Evolutionary conservation across 2,888 invertebrate genomes (phyloP).

Genomic region (Rotaria sp.): DNA sequence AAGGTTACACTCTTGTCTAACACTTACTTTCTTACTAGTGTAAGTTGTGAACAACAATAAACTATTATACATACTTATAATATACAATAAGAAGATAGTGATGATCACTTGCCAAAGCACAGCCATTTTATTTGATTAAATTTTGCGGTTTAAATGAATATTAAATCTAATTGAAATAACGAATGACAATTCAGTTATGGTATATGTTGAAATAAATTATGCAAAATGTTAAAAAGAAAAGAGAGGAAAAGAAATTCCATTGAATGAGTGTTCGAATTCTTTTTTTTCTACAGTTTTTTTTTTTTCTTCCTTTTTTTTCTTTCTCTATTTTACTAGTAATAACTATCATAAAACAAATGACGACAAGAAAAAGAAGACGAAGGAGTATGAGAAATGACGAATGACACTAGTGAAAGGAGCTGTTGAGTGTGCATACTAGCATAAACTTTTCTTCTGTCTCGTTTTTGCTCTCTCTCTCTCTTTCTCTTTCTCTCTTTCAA

Average conservation of each 20-base stretch:
- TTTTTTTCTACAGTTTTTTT: not conserved
- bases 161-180: not conserved
- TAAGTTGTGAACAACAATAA: not conserved
- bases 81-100: not conserved
- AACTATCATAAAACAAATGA: not conserved
- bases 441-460: constrained; percentile 6
- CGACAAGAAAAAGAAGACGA: not conserved
- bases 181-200: not conserved
- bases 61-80: not conserved
- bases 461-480: not conserved
- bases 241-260: not conserved
- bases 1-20: not conserved
- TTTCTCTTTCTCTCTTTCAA: not conserved
- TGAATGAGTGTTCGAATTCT: not conserved
- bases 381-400: not conserved
- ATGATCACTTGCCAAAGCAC: not conserved
- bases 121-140: not conserved
- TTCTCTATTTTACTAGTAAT: not conserved
- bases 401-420: not conserved
- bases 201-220: not conserved
- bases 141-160: not conserved
- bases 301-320: not conserved
- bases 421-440: not conserved
- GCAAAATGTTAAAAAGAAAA: not conserved
- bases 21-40: not conserved